Evolutionary conservation across 2,888 invertebrate genomes (phyloP), one percentile per base, ranked within the genome.

Genomic region (Phaedon cochleariae): DNA sequence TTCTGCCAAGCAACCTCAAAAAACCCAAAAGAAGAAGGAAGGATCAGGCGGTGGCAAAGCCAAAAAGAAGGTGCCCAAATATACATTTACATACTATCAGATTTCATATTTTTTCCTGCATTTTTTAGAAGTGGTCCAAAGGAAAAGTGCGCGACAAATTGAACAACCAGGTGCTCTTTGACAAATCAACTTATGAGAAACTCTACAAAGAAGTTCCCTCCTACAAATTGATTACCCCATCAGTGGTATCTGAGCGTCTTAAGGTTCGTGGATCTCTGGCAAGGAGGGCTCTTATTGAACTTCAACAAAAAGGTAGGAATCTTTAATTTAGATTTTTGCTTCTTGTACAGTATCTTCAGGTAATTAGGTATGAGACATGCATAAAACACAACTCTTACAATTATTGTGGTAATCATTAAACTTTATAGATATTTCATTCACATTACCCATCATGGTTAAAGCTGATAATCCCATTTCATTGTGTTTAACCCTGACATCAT

Each of bases 91-190:
- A 4, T 22, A 54, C 6, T 15, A 15, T 41, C 55, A 45, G 41
- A 57, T 18, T 31, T 64, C n/a, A n/a, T n/a, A n/a, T 49, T 59
- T 61, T 62, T 26, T 26, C 7, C 26, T 26, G 4, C 65, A 18
- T 52, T 31, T 88, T 90, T 87, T 87, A 96, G 97, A 99, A 99
- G 96, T 99, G 99, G 99, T 98, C 98, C 78, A 99, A 99, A 88
- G 99, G 99, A 92, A 99, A 99, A 91, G 97, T 98, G 76, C 93
- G 99, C 83, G 99, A 99, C 85, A 99, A 99, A 90, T 89, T 99
- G 82, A 98, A 98, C 90, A 99, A 99, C 85, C 93, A 97, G 84
- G 97, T 99, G 55, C 86, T 99, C 79, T 99, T 99, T 83, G 99
- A 99, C 84, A 96, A 97, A 85, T 90, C 93, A 53, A 99, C 99